Percentiles rank a stretch among this genome's conserved stretches.
phyloP scores from a whole-genome alignment of 2,113 vertebrate genomes.

The Pitta sordida region DNA sequence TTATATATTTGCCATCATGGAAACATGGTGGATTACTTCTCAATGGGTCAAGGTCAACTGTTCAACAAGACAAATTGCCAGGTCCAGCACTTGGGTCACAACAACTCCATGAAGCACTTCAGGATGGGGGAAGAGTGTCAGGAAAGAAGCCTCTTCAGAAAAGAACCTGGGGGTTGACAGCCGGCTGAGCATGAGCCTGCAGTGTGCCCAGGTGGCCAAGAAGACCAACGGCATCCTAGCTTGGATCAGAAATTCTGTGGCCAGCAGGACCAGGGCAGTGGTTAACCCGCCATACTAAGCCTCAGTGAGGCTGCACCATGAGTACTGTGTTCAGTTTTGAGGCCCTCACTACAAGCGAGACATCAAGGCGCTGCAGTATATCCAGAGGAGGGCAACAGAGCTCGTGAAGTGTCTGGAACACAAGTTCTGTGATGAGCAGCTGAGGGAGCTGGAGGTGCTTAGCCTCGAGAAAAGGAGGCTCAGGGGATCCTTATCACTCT shows the following conservation, averaged over 20 bases:
- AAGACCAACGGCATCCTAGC: background rate
- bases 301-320: rapidly evolving
- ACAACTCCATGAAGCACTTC: background rate
- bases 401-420: background rate
- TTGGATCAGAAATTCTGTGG: rapidly evolving
- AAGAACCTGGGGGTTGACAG: background rate
- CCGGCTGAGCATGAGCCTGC: background rate
- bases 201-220: background rate
- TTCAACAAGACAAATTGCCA: background rate
- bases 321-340: background rate
- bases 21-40: background rate
- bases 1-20: no score
- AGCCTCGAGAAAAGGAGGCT: background rate
- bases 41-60: background rate
- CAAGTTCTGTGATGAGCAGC: background rate
- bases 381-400: background rate
- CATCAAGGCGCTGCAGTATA: background rate
- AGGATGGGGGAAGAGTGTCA: background rate
- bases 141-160: background rate
- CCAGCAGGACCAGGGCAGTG: background rate
- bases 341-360: no score
- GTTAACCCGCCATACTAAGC: rapidly evolving
- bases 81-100: background rate
- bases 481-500: background rate
- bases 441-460: background rate